Percentiles rank a stretch among this genome's conserved stretches.
Evolutionary conservation across 2,113 vertebrate genomes (phyloP).

Genomic region (Notarius lentiginosus): DNA sequence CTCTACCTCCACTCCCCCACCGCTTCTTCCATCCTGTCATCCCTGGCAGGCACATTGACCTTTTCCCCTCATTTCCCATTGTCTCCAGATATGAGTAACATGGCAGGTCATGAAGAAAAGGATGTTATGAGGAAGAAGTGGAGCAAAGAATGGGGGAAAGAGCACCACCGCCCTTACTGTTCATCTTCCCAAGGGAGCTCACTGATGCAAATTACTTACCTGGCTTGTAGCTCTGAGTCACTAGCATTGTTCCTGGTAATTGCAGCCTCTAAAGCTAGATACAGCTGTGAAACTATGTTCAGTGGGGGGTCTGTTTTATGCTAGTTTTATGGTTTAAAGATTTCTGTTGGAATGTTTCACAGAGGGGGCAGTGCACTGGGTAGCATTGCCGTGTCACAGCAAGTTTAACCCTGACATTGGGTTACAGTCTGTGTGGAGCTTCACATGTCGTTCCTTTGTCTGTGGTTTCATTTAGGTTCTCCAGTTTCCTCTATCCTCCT

Average conservation of each 20-base stretch:
- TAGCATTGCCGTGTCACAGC: neutral
- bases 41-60: conserved; percentile 32
- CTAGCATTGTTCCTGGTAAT: neutral
- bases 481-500: neutral
- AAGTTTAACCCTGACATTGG: neutral
- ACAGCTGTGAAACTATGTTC: neutral
- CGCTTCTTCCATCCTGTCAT: conserved; percentile 45
- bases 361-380: neutral
- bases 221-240: neutral
- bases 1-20: neutral
- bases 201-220: neutral
- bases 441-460: neutral
- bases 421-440: neutral
- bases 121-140: conserved; percentile 15
- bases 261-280: neutral
- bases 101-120: neutral
- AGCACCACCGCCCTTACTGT: neutral
- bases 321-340: neutral
- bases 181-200: neutral
- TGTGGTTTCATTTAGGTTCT: neutral
- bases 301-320: neutral
- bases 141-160: neutral
- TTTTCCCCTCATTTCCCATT: conserved; percentile 22
- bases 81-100: conserved; percentile 37
- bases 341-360: neutral